phyloP scores from a whole-genome alignment of 2,113 vertebrate genomes.

The Strigops habroptila region DNA sequence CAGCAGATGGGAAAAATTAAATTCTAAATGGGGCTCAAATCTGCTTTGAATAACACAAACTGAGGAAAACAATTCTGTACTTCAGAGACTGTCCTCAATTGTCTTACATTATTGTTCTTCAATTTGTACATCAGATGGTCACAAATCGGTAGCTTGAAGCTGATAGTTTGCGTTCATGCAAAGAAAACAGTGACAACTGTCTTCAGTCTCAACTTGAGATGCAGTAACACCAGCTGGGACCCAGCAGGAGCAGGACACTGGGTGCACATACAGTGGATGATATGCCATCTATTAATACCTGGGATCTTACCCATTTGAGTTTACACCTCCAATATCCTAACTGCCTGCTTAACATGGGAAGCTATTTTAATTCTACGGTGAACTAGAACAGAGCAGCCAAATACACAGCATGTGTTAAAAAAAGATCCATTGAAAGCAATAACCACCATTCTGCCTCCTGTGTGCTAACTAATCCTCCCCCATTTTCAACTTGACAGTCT shows the following conservation, averaged over 20 bases:
- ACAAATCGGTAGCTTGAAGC: conserved; percentile 34
- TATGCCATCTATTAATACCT: not conserved
- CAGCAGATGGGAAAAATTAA: conserved; percentile 51
- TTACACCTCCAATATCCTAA: not conserved
- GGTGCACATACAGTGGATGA: not conserved
- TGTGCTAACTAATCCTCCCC: conserved; percentile 17
- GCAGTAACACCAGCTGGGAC: not conserved
- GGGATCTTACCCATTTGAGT: not conserved
- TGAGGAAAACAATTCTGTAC: conserved; percentile 4
- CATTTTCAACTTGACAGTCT: not conserved
- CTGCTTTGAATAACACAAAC: conserved; percentile 43
- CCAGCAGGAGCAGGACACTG: not conserved
- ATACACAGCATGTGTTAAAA: conserved; percentile 5
- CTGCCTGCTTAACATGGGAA: not conserved
- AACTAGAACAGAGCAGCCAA: conserved; percentile 17
- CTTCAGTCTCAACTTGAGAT: not conserved
- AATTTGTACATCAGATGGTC: conserved; percentile 52
- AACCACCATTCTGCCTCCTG: conserved; percentile 8
- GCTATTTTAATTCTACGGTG: not conserved
- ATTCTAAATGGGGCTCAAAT: conserved; percentile 25
- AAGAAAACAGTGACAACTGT: conserved; percentile 13
- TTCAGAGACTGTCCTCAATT: conserved; percentile 24
- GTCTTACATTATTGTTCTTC: conserved; percentile 16
- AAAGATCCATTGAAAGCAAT: conserved; percentile 41
- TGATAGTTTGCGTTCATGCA: not conserved